These are phyloP conservation scores for Coptodon bakossiorum DNA, from an alignment of 2,113 vertebrate genomes.

Conservation along the genomic window DNA sequence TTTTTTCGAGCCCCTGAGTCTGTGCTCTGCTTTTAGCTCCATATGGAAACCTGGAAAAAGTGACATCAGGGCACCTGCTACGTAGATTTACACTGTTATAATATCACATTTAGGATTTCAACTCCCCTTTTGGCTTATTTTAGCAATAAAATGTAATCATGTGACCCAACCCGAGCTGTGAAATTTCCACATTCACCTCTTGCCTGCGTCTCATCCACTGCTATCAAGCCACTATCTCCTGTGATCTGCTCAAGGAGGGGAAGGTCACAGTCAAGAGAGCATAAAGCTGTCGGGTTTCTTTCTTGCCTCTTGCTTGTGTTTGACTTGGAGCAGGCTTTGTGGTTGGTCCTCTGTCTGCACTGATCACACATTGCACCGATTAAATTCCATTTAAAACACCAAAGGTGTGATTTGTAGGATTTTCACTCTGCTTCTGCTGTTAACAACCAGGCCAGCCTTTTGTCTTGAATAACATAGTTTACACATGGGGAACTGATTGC, in stretches of 20 bases:
- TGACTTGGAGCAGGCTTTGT: not conserved
- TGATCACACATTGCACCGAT: constrained; percentile 15
- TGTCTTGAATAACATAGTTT: not conserved
- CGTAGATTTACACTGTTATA: not conserved
- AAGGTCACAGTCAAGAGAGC: constrained; percentile 22
- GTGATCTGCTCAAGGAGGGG: constrained; percentile 44
- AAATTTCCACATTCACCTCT: not conserved
- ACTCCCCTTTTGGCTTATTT: not conserved
- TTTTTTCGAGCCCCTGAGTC: not conserved
- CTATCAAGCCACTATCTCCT: not conserved
- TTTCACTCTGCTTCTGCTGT: not conserved
- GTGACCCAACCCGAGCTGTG: not conserved
- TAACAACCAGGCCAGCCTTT: not conserved
- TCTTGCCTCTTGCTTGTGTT: constrained; percentile 2
- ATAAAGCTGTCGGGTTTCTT: not conserved
- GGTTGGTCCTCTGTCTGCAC: not conserved
- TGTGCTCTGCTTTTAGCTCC: not conserved
- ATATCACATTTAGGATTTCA: not conserved
- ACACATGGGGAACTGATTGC: constrained; percentile 17
- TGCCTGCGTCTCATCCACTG: not conserved
- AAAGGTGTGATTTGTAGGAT: not conserved
- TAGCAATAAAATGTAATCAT: not conserved
- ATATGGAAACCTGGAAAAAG: not conserved
- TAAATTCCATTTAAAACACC: not conserved
- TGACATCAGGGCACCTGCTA: not conserved